Evolutionary conservation across 2,797 vertebrate genomes (phyloP).

Genomic region (Amblyraja radiata): DNA sequence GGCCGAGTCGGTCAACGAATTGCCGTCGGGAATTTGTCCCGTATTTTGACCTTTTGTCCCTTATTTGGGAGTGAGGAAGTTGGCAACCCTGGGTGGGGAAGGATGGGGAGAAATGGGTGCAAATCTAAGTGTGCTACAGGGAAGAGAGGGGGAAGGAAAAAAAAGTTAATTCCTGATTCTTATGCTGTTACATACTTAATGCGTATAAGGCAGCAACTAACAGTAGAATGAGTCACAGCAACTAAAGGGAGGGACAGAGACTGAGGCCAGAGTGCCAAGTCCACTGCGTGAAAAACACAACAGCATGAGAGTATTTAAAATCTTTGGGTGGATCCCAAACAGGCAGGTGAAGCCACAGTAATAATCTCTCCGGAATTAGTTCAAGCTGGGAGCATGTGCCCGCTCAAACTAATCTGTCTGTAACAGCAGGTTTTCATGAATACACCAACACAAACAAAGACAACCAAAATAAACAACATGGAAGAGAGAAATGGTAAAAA

Average conservation of each 20-base stretch:
- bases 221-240: background rate
- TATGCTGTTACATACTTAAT: background rate
- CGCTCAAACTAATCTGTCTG: background rate
- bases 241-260: background rate
- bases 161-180: too few relatives aligned
- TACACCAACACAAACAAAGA: background rate
- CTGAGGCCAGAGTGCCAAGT: background rate
- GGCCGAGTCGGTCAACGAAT: too few relatives aligned
- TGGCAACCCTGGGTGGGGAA: too few relatives aligned
- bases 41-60: too few relatives aligned
- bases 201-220: background rate
- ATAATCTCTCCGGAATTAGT: background rate
- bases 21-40: too few relatives aligned
- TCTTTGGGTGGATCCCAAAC: background rate
- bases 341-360: background rate
- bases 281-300: background rate
- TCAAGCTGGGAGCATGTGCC: background rate
- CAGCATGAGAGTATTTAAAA: background rate
- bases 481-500: background rate
- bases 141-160: too few relatives aligned
- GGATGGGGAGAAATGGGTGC: too few relatives aligned
- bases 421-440: background rate
- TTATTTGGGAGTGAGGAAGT: too few relatives aligned
- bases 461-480: background rate
- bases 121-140: too few relatives aligned